phyloP scores from a whole-genome alignment of 2,797 vertebrate species.

The Mormyrops attenuatus region DNA sequence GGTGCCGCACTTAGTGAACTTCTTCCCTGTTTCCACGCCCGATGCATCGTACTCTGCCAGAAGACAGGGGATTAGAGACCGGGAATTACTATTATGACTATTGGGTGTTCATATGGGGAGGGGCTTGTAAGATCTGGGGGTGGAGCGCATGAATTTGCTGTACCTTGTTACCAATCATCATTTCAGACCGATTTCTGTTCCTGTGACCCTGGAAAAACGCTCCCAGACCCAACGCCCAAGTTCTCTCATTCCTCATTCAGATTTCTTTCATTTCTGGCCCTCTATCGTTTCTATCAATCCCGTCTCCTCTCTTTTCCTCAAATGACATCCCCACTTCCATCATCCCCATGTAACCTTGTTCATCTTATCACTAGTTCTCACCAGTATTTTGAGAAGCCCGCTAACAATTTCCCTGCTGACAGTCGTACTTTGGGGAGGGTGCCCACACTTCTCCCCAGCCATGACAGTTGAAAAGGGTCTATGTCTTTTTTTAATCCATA shows the following conservation, averaged over 20 bases:
- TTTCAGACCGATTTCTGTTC: neutral
- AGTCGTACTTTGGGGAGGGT: neutral
- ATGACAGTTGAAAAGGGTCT: neutral
- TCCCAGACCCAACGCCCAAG: neutral
- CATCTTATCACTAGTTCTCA: neutral
- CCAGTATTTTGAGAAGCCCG: neutral
- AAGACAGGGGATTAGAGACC: slow-evolving; percentile 6
- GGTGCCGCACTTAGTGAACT: slow-evolving; percentile 84
- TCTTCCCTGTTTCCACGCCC: slow-evolving; percentile 75
- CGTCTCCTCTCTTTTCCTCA: neutral
- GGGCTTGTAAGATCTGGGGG: neutral
- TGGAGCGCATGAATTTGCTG: neutral
- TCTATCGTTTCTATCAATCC: neutral
- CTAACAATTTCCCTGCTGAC: neutral
- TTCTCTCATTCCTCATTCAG: neutral
- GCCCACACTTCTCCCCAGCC: neutral
- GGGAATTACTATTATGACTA: neutral
- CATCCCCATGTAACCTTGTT: neutral
- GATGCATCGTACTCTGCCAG: slow-evolving; percentile 81
- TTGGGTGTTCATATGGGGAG: neutral
- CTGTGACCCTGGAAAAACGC: neutral
- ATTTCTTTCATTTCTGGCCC: neutral
- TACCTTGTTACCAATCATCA: neutral
- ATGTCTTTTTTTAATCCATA: neutral
- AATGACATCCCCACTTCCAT: neutral